Evolutionary conservation across 1,140 invertebrate genomes (phyloP), one percentile per base, ranked within the genome.

Genomic region (Venturia canescens): DNA sequence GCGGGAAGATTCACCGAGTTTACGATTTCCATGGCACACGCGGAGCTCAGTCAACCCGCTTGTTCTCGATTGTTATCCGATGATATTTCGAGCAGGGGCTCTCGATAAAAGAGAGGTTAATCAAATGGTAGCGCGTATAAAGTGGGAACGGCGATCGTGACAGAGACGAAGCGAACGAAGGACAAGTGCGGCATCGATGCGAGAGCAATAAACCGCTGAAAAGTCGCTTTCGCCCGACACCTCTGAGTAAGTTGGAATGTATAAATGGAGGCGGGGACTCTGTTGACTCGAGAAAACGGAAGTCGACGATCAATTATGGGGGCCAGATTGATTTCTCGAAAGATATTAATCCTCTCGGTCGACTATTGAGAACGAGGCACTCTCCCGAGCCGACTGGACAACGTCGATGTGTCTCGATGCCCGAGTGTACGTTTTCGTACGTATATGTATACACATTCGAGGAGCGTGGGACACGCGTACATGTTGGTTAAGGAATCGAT

Each of bases 1-100:
- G 7, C 38, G 0, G 34, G 38, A 44, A 84, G 85, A 87, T 81
- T 84, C 86, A 84, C 85, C 66, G 77, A 82, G 84, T 88, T 88
- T 87, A 86, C 79, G 78, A 72, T 86, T 44, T 44, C 38, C 38
- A 11, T 84, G 83, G 82, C 83, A 80, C 83, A 84, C 84, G 81
- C 82, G n/a, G n/a, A n/a, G n/a, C 82, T 83, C 84, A 48, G 18
- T 50, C 44, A 57, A 57, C 18, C 1, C 29, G 63, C 31, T 82
- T 50, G 76, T 31, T 72, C 31, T 18, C 11, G 13, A 44, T 44
- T n/a, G n/a, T n/a, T n/a, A n/a, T n/a, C n/a, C n/a, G n/a, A n/a
- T n/a, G n/a, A n/a, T n/a, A n/a, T n/a, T n/a, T n/a, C n/a, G n/a
- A n/a, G n/a, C n/a, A n/a, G n/a, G n/a, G n/a, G n/a, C n/a, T n/a